Evolutionary conservation across 2,797 vertebrate species (phyloP), one percentile per base, ranked within the genome.

Genomic region (Cynodonichthys magdalenae): DNA sequence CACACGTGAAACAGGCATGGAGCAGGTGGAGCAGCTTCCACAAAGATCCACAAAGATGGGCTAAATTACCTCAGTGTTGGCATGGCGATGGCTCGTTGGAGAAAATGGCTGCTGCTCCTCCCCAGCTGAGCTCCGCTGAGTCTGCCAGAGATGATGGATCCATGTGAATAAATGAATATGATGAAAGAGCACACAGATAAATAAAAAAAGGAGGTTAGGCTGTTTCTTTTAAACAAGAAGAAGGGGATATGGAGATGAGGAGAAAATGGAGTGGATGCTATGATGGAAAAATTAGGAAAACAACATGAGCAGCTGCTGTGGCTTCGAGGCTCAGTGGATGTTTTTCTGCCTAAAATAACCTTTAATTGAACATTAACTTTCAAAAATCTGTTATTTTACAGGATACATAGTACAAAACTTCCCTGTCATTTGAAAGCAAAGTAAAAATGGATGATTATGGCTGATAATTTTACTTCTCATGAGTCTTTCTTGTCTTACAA

Each of bases 71-170:
- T 77, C 76, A 57, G 74, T 0, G 82, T 83, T 89, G 82, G 81
- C 82, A 86, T 86, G 80, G 83, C 48, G 28, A 89, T 85, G 63
- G 65, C 76, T 85, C 51, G 54, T 57, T 72, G 71, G 74, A 79
- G 70, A 75, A 88, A 88, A 87, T 83, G 83, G 72, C 74, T 77
- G 62, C 67, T 56, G 66, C 70, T 71, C 50, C 71, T 68, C 49
- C 62, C 81, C 82, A 86, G 83, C 87, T 86, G 86, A 83, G 86
- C 83, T 78, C 83, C 62, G 71, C n/a, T 0, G 58, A 67, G 61
- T 46, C 79, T 75, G 82, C 73, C 77, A 70, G 54, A 64, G 63
- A 78, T 74, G 81, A 88, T 83, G 79, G 76, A 84, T 77, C 79
- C 61, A 14, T 63, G 63, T 47, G 75, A 81, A 85, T 77, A 81